These are phyloP conservation scores for Thyatira batis DNA, from an alignment of 2,888 invertebrate genomes.

Conservation along the genomic window DNA sequence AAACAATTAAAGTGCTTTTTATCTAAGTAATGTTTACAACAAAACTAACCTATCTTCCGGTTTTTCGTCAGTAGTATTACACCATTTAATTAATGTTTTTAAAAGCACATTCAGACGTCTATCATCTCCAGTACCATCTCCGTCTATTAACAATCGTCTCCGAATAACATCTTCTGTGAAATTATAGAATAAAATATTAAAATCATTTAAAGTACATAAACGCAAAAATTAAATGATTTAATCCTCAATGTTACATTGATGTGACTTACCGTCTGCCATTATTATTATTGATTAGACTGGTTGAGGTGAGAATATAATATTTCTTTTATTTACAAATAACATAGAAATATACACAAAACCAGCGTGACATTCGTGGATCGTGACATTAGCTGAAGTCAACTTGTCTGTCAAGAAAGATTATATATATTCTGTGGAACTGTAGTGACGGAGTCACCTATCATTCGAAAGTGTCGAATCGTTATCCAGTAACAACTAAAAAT, in stretches of 20 bases:
- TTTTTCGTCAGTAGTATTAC: constrained; percentile 85
- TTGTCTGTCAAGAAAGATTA: too few species aligned
- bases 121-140: constrained; percentile 98
- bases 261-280: constrained; percentile 49
- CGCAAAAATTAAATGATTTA: background rate
- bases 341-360: constrained; percentile 24
- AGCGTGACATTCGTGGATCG: constrained; percentile 27
- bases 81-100: constrained; percentile 92
- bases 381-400: too few species aligned
- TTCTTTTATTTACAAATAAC: constrained; percentile 32
- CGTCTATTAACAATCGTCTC: constrained; percentile 95
- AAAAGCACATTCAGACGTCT: constrained; percentile 92
- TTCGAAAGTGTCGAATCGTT: too few species aligned
- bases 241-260: background rate
- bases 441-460: too few species aligned
- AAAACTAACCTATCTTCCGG: constrained; percentile 84
- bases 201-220: background rate
- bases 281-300: background rate
- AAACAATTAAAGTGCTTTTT: too few species aligned
- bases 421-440: too few species aligned
- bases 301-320: background rate
- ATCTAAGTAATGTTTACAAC: too few species aligned
- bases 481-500: too few species aligned
- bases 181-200: constrained; percentile 1
- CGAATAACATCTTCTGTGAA: constrained; percentile 95